Percentiles rank a stretch among this genome's conserved stretches.
Conservation (phyloP, 2,113 vertebrate species). For the Dinomys branickii region DNA sequence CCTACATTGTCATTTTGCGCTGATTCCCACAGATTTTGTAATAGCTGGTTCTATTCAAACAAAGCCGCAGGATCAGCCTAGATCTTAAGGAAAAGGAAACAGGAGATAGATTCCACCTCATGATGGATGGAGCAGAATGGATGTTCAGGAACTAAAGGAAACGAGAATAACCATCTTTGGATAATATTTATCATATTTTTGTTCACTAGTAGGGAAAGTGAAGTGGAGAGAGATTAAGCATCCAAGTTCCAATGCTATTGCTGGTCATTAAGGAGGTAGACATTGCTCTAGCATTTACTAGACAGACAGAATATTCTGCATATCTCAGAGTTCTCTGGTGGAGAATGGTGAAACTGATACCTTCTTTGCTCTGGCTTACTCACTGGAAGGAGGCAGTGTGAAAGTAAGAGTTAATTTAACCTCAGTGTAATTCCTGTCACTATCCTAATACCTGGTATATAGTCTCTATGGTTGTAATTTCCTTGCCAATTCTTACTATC, state of each 20-base stretch:
- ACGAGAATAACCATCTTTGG: neutral
- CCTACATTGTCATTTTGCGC: neutral
- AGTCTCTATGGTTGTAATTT: neutral
- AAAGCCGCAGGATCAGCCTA: neutral
- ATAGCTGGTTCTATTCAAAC: neutral
- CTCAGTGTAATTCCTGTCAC: neutral
- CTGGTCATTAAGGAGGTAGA: neutral
- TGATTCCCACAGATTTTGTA: neutral
- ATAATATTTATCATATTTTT: neutral
- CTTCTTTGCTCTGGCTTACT: neutral
- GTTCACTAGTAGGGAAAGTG: neutral
- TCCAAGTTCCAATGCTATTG: neutral
- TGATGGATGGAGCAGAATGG: neutral
- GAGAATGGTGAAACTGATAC: neutral
- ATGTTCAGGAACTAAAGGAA: neutral
- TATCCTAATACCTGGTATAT: neutral
- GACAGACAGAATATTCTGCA: neutral
- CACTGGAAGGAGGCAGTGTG: neutral
- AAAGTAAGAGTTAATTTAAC: neutral
- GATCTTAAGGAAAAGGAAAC: neutral
- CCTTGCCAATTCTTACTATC: neutral
- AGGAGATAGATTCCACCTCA: neutral
- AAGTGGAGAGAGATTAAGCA: neutral
- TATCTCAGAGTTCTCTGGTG: neutral
- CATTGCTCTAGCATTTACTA: neutral